These are phyloP conservation scores for Acrobasis repandana DNA, from an alignment of 2,888 invertebrate genomes.

Conservation along the genomic window DNA sequence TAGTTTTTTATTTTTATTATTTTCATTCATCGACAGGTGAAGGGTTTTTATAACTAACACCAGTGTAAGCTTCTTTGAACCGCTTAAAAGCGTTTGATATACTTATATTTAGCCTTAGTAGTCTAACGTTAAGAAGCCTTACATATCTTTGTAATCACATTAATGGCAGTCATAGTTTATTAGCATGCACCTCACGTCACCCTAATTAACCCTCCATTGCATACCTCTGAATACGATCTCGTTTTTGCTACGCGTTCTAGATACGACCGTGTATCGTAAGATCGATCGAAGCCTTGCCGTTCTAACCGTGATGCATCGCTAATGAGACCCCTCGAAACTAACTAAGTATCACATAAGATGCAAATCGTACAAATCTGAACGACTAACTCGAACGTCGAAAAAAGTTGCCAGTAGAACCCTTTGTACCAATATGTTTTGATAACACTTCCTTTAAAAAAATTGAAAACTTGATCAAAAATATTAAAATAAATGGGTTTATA, in stretches of 20 bases:
- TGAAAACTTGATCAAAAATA: too few species aligned
- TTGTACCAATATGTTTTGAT: neutral
- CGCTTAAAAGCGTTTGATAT: too few species aligned
- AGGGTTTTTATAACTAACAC: too few species aligned
- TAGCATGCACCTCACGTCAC: conserved; percentile 2
- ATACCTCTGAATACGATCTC: conserved; percentile 8
- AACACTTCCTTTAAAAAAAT: neutral
- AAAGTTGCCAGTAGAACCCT: neutral
- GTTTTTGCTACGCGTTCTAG: conserved; percentile 34
- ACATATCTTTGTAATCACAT: too few species aligned
- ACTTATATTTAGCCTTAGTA: too few species aligned
- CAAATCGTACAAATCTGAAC: neutral
- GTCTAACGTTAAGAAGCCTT: too few species aligned
- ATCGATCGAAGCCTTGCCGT: conserved; percentile 48
- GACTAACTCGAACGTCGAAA: neutral
- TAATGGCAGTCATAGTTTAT: neutral
- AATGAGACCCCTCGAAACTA: conserved; percentile 41
- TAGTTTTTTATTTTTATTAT: too few species aligned
- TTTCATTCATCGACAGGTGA: too few species aligned
- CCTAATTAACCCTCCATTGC: conserved; percentile 17
- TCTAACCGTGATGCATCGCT: conserved; percentile 54
- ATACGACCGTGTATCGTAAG: conserved; percentile 32
- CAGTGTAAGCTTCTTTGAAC: too few species aligned
- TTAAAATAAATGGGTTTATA: too few species aligned
- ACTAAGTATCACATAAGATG: neutral